Base-by-base conservation (phyloP, 1,140 invertebrate species). In the Neotoxoptera formosana region DNA sequence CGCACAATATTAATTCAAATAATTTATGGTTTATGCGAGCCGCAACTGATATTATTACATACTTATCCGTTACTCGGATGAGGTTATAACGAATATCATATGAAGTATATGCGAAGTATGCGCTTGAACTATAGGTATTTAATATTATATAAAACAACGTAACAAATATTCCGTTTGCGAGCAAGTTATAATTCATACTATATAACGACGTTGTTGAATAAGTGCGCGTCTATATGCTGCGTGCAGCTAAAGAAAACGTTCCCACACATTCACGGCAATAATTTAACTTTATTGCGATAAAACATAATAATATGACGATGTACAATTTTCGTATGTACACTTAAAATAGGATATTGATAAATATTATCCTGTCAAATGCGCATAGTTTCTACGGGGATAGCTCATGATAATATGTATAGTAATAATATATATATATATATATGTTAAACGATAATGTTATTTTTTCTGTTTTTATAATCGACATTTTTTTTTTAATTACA, bases 251-350 rank as follows among this genome's bases (percentile, higher is more conserved):
- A 76, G 48, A 89, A 88, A 89, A 89, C 34, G 48, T 89, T 89
- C 48, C 47, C 87, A 89, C 48, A 89, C 87, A 48, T 89, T 8
- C n/a, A 53, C 20, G 36, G 87, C 87, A 89, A 89, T 89, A 89
- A 89, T 89, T 89, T 89, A 34, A 36, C 36, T 36, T 89, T 34
- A 89, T 89, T 36, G 21, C 87, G 34, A 53, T 89, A 53, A 53
- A 53, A 53, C 60, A 34, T 53, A 41, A 41, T 41, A 41, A 41
- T 41, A 89, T 36, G 7, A 89, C 23, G 8, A 89, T 89, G 25
- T 53, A 53, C 17, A 25, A 53, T 89, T 48, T 34, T 88, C 51
- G 30, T n/a, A n/a, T 20, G 17, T 30, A 25, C 25, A 25, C 25
- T 53, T 34, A 23, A 89, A 89, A 89, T 89, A 9, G n/a, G 25